phyloP scores from a whole-genome alignment of 2,888 invertebrate genomes.

The Pollenia amentaria region DNA sequence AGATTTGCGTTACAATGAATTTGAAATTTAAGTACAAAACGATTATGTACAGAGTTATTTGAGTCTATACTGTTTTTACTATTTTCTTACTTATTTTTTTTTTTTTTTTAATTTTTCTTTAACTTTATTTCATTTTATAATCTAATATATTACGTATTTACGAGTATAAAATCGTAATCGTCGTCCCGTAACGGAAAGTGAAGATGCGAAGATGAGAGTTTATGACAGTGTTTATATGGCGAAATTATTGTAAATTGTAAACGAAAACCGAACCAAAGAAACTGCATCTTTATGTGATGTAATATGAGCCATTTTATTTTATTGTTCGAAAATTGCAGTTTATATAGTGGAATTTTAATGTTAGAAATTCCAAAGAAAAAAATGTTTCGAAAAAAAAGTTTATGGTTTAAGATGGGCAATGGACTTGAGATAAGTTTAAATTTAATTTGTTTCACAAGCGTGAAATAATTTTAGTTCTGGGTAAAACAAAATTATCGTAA shows the following conservation, averaged over 20 bases:
- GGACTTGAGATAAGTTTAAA: slow-evolving; percentile 24
- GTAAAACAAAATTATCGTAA: neutral
- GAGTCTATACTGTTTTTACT: slow-evolving; percentile 2
- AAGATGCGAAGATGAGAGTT: slow-evolving; percentile 57
- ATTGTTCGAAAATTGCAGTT: slow-evolving; percentile 46
- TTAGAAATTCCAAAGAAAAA: neutral
- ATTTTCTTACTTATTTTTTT: neutral
- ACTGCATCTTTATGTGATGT: slow-evolving; percentile 18
- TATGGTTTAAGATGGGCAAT: slow-evolving; percentile 1
- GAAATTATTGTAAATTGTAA: slow-evolving; percentile 4
- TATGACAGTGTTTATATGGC: slow-evolving; percentile 56
- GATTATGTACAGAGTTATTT: slow-evolving; percentile 48
- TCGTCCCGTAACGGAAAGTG: slow-evolving; percentile 53
- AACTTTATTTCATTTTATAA: slow-evolving; percentile 41
- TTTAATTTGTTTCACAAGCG: slow-evolving; percentile 10
- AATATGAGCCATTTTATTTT: slow-evolving; percentile 49
- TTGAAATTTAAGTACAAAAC: slow-evolving; percentile 53
- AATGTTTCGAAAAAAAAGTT: neutral
- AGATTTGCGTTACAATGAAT: slow-evolving; percentile 62
- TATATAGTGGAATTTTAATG: neutral
- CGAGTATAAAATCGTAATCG: slow-evolving; percentile 12
- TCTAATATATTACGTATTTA: slow-evolving; percentile 36
- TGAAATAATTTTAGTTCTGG: slow-evolving; percentile 4
- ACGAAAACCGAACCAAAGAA: neutral
- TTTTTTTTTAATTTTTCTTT: neutral